phyloP scores from a whole-genome alignment of 1,140 invertebrate genomes.

The Anthonomus grandis region DNA sequence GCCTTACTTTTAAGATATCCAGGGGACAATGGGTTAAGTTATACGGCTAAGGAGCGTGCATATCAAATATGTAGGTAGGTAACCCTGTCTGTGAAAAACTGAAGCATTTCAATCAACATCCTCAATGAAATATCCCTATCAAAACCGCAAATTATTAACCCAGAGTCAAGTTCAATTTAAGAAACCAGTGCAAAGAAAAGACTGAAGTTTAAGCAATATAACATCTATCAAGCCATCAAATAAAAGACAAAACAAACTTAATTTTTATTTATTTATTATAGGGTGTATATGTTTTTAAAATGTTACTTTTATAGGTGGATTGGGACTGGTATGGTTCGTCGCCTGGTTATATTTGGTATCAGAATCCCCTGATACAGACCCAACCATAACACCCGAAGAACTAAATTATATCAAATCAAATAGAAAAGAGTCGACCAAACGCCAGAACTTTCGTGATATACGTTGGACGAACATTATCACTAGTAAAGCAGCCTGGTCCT shows the following conservation, averaged over 20 bases:
- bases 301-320: neutral
- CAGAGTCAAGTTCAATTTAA: too few species aligned
- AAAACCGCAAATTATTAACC: too few species aligned
- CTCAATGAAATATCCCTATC: too few species aligned
- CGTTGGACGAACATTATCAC: slow-evolving; percentile 8
- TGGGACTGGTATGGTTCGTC: slow-evolving; percentile 10
- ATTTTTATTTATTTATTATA: too few species aligned
- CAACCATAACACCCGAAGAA: slow-evolving; percentile 5
- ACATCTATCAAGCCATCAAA: neutral
- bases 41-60: too few species aligned
- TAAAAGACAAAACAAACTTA: neutral
- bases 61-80: too few species aligned
- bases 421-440: neutral
- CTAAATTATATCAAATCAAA: slow-evolving; percentile 28
- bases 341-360: slow-evolving; percentile 3
- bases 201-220: too few species aligned
- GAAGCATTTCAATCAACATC: too few species aligned
- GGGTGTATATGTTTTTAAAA: neutral
- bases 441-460: neutral
- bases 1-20: too few species aligned
- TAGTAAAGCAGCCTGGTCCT: slow-evolving; percentile 13
- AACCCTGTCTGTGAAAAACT: too few species aligned
- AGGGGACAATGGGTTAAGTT: too few species aligned
- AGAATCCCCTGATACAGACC: slow-evolving; percentile 9
- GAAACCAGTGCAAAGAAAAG: too few species aligned